Percentiles rank a stretch among this genome's conserved stretches.
phyloP scores from a whole-genome alignment of 2,888 invertebrate genomes.

The Thyatira batis region DNA sequence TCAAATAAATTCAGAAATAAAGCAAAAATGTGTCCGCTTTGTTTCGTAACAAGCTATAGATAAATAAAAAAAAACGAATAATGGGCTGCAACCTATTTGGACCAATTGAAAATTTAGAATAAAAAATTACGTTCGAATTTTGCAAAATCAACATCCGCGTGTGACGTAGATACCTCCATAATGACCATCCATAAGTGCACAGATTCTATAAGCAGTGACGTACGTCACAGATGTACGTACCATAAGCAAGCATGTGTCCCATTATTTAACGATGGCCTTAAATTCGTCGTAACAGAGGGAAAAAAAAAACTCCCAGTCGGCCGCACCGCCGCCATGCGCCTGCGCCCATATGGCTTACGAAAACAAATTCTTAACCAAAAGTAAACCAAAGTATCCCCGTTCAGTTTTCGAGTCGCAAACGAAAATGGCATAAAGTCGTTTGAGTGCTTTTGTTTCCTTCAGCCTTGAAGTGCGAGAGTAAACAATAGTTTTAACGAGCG shows the following conservation, averaged over 20 bases:
- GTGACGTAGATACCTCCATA: not conserved
- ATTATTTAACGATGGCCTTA: conserved; percentile 72
- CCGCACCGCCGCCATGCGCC: conserved; percentile 37
- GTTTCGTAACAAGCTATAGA: too few species aligned
- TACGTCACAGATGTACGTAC: conserved; percentile 57
- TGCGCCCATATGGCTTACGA: conserved; percentile 77
- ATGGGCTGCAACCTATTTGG: too few species aligned
- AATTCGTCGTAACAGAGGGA: conserved; percentile 68
- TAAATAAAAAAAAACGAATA: too few species aligned
- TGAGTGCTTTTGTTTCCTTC: conserved; percentile 52
- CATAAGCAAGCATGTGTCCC: conserved; percentile 70
- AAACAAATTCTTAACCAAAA: conserved; percentile 79
- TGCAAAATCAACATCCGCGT: not conserved
- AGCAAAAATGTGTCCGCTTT: too few species aligned
- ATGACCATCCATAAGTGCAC: conserved; percentile 1
- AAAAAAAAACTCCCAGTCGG: conserved; percentile 56
- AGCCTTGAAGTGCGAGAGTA: conserved; percentile 41
- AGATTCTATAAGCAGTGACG: conserved; percentile 7
- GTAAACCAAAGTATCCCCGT: conserved; percentile 72
- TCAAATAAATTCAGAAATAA: too few species aligned
- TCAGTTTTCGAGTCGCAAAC: conserved; percentile 51
- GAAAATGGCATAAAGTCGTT: conserved; percentile 60
- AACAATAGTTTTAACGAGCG: conserved; percentile 34
- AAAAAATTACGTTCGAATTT: too few species aligned
- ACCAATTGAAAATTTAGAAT: too few species aligned